Conservation (phyloP, 2,888 invertebrate genomes). For the Prionchulus punctatus region DNA sequence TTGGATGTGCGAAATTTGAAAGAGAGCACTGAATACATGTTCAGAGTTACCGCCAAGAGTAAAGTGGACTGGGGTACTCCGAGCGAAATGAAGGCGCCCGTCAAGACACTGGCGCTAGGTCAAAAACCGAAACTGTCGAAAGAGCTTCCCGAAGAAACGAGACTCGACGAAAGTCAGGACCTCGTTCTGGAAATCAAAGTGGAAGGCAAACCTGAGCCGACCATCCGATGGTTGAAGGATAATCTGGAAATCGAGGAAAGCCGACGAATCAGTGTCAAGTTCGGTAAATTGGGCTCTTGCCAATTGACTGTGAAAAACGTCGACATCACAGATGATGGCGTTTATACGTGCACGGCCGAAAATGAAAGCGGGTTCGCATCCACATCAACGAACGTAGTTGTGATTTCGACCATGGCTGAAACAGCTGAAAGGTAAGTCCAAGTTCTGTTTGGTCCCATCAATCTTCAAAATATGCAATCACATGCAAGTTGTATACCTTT, state of each 20-base stretch:
- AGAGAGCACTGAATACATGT: conserved; percentile 20
- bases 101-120: conserved; percentile 1
- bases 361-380: conserved; percentile 33
- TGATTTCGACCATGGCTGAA: neutral
- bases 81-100: conserved; percentile 2
- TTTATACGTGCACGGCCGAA: conserved; percentile 34
- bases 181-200: conserved; percentile 16
- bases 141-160: neutral
- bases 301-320: conserved; percentile 26
- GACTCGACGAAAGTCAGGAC: conserved; percentile 14
- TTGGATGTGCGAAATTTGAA: conserved; percentile 15
- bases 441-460: neutral
- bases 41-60: conserved; percentile 18
- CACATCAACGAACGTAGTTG: neutral
- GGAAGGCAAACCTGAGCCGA: conserved; percentile 11
- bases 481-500: neutral
- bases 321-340: conserved; percentile 32
- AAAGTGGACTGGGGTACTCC: conserved; percentile 12
- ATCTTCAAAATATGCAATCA: neutral
- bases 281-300: conserved; percentile 21
- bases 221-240: conserved; percentile 12
- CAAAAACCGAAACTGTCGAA: conserved; percentile 4
- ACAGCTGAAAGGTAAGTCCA: neutral
- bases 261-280: conserved; percentile 18
- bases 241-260: conserved; percentile 21